phyloP scores from a whole-genome alignment of 2,113 vertebrate species.

The Chitala chitala region DNA sequence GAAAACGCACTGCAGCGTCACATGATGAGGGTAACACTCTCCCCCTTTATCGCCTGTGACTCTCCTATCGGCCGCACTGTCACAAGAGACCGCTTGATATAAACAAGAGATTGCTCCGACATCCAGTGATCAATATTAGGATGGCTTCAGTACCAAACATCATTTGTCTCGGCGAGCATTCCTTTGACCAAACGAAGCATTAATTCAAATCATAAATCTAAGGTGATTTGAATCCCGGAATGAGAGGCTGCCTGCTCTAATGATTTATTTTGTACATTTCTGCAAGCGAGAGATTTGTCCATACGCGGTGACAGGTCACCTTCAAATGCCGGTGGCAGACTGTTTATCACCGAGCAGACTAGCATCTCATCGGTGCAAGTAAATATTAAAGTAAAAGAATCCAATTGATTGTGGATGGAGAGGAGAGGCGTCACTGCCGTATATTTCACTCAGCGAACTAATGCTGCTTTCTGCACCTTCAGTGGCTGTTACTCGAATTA shows the following conservation, averaged over 20 bases:
- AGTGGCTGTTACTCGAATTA: conserved; percentile 61
- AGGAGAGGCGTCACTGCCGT: conserved; percentile 79
- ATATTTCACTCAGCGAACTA: conserved; percentile 92
- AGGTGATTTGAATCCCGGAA: conserved; percentile 99
- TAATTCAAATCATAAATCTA: conserved; percentile 99
- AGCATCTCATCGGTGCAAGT: conserved; percentile 99
- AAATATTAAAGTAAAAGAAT: conserved; percentile 99
- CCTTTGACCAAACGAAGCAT: conserved; percentile 99
- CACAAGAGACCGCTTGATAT: conserved; percentile 98
- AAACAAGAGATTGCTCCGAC: conserved; percentile 99
- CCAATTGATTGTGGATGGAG: conserved; percentile 97
- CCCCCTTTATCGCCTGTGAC: conserved; percentile 79
- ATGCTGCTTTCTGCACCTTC: conserved; percentile 66
- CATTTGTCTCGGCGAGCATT: conserved; percentile 97
- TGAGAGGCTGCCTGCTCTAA: conserved; percentile 95
- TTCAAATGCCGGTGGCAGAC: conserved; percentile 98
- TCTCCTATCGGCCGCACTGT: conserved; percentile 95
- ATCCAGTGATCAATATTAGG: conserved; percentile 99
- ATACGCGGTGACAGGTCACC: conserved; percentile 99
- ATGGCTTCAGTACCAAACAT: conserved; percentile 98
- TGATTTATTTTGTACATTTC: conserved; percentile 99
- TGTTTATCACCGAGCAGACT: conserved; percentile 99
- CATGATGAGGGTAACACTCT: not conserved
- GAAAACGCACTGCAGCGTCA: too few relatives aligned
- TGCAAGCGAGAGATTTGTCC: conserved; percentile 99